phyloP scores from a whole-genome alignment of 2,113 vertebrate species.

The Sterrhoptilus dennistouni region DNA sequence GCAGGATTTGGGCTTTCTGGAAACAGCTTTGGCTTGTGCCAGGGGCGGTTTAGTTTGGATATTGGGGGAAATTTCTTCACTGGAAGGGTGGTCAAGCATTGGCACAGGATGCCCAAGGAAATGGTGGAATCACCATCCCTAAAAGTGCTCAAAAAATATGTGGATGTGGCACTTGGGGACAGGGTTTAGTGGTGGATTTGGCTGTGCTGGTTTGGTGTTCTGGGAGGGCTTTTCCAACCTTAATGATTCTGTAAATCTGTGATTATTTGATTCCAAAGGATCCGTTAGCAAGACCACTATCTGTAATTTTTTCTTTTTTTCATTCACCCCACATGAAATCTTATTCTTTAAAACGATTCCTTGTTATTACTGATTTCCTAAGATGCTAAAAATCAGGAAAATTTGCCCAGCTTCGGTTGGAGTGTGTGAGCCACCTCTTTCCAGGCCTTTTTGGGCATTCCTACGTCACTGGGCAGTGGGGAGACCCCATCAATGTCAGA shows the following conservation, averaged over 20 bases:
- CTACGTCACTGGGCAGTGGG: not conserved
- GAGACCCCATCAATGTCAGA: not conserved
- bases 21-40: not conserved
- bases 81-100: not conserved
- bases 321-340: fast-evolving
- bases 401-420: not conserved
- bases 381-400: not conserved
- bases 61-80: not conserved
- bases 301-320: not conserved
- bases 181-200: too few relatives aligned
- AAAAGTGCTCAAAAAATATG: fast-evolving
- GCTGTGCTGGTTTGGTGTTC: not conserved
- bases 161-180: not conserved
- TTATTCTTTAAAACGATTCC: not conserved
- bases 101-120: not conserved
- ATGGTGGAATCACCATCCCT: not conserved
- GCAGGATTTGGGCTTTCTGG: not conserved
- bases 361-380: not conserved
- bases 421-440: not conserved
- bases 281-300: fast-evolving
- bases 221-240: not conserved
- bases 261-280: not conserved
- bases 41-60: not conserved
- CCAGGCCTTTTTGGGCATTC: not conserved
- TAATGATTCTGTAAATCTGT: too few relatives aligned